Percentiles rank a stretch among this genome's conserved stretches.
phyloP scores from a whole-genome alignment of 2,113 vertebrate species.

The Nyctibius bracteatus region DNA sequence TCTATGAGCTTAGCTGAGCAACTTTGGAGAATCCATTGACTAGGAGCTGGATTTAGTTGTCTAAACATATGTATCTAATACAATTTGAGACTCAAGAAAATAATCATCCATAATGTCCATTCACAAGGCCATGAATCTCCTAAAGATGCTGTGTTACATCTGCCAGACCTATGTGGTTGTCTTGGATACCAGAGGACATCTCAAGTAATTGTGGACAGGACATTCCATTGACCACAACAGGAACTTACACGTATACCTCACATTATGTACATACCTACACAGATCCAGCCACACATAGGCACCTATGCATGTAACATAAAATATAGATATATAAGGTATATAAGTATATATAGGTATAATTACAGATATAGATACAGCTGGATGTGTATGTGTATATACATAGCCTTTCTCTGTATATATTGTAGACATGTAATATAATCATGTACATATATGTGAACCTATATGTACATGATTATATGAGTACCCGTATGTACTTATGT shows the following conservation, averaged over 20 bases:
- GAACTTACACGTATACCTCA: background rate
- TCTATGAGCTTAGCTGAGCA: background rate
- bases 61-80: background rate
- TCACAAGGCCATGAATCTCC: background rate
- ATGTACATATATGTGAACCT: background rate
- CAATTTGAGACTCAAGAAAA: background rate
- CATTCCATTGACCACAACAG: background rate
- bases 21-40: background rate
- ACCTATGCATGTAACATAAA: background rate
- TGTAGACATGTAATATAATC: background rate
- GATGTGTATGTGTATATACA: background rate
- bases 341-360: background rate
- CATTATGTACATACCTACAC: background rate
- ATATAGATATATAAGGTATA: background rate
- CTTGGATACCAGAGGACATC: background rate
- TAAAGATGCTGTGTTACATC: background rate
- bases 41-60: background rate
- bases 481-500: too few species aligned
- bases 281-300: background rate
- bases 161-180: background rate
- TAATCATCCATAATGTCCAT: fast-evolving
- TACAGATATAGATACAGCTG: background rate
- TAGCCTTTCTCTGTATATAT: background rate
- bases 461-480: background rate
- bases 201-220: background rate